Evolutionary conservation across 2,113 vertebrate species (phyloP).

Genomic region (Paracanthobrama guichenoti): DNA sequence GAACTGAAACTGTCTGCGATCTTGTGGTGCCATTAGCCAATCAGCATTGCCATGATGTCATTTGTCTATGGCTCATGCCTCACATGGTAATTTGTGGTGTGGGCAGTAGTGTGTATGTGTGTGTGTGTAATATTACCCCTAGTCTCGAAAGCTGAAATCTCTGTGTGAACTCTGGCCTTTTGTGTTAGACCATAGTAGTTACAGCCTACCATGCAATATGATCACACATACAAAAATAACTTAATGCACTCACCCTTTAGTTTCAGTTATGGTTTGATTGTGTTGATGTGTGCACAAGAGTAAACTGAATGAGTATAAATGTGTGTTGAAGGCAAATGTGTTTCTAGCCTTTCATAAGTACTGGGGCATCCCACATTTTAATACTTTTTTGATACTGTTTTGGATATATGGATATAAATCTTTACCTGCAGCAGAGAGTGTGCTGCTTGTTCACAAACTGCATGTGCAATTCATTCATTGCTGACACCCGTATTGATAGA

Average conservation of each 20-base stretch:
- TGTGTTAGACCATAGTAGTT: not conserved
- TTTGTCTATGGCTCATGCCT: not conserved
- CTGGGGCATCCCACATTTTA: not conserved
- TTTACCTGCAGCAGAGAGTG: not conserved
- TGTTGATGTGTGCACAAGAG: not conserved
- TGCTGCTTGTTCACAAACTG: not conserved
- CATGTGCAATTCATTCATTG: not conserved
- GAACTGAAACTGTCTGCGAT: not conserved
- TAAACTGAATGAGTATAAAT: not conserved
- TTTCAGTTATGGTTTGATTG: not conserved
- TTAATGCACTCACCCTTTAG: not conserved
- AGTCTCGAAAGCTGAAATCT: not conserved
- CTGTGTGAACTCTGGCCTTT: slow-evolving; percentile 34
- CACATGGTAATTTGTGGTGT: not conserved
- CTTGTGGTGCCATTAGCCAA: not conserved
- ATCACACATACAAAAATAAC: not conserved
- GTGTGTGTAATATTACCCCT: not conserved
- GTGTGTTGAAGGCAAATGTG: not conserved
- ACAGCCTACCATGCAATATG: not conserved
- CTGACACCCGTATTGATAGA: not conserved
- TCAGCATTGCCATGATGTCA: not conserved
- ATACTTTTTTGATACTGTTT: not conserved
- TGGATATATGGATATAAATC: not conserved
- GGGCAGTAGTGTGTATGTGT: not conserved
- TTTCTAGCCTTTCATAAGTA: not conserved